Evolutionary conservation across 2,888 invertebrate species (phyloP), one percentile per base, ranked within the genome.

Genomic region (Stictocephala bisonia): DNA sequence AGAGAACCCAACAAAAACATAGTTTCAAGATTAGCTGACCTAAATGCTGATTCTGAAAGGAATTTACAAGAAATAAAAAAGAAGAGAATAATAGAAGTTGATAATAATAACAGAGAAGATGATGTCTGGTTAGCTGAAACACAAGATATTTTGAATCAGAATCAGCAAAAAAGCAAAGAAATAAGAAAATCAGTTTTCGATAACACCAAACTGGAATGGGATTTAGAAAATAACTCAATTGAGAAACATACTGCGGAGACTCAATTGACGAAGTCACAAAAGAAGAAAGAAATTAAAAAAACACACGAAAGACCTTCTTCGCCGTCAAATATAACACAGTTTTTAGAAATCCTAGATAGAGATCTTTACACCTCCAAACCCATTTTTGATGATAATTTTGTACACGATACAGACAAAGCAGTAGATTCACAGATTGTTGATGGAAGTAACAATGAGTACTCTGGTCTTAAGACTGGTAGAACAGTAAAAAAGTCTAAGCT

Each of bases 111-210:
- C 13, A 60, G 13, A 40, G 58, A 58, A 18, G 60, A 60, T 40
- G 41, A 40, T 7, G 35, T 20, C 7, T 60, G 60, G 60, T 26
- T 60, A 41, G 41, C 22, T n/a, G 60, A 24, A 7, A 60, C 20
- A 60, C 35, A 60, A 40, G 15, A 60, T 13, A 18, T 56, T 1
- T 40, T 40, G 40, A 60, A 60, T 60, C 60, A 60, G n/a, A 60
- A 60, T 26, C 24, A 60, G 26, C 31, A 60, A 26, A 60, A 60
- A 60, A 40, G 35, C 24, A 35, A 60, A 35, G 26, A 29, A 3
- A n/a, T 60, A 9, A 40, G 60, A 31, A 56, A 40, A 1, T 20
- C 35, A 15, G 26, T 60, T 20, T 60, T 18, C 26, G 60, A 60
- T 31, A 40, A 31, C 13, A 40, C 60, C 11, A 60, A 40, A 9